phyloP scores from a whole-genome alignment of 2,888 invertebrate genomes.

The Carterocephalus palaemon region DNA sequence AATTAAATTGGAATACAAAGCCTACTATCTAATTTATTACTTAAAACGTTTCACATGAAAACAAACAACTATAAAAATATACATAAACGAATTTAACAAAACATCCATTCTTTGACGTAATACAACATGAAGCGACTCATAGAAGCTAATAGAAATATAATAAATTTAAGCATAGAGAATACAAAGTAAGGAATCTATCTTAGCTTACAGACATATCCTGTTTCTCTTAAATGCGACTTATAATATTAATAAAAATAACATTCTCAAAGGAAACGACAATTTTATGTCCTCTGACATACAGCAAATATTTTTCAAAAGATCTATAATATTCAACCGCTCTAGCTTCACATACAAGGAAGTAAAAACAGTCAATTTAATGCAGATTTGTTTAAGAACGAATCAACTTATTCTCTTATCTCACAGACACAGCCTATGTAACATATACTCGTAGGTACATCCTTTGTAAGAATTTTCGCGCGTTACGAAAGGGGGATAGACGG shows the following conservation, averaged over 20 bases:
- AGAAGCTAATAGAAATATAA: too few species aligned
- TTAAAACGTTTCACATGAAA: conserved; percentile 44
- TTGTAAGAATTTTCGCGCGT: too few species aligned
- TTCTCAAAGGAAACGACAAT: conserved; percentile 4
- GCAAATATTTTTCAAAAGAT: conserved; percentile 4
- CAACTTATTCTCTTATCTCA: conserved; percentile 26
- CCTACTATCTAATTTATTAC: conserved; percentile 54
- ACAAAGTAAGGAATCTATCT: not conserved
- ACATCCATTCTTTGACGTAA: conserved; percentile 33
- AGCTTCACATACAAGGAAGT: conserved; percentile 1
- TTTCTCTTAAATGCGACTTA: conserved; percentile 20
- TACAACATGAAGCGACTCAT: not conserved
- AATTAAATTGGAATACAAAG: conserved; percentile 51
- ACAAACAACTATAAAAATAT: conserved; percentile 66
- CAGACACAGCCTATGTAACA: conserved; percentile 31
- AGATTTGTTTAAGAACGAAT: conserved; percentile 23
- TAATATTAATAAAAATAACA: conserved; percentile 10
- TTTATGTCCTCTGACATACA: not conserved
- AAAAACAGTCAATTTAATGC: conserved; percentile 12
- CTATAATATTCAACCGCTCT: conserved; percentile 1
- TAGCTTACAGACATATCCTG: conserved; percentile 9
- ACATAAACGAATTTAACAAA: conserved; percentile 48
- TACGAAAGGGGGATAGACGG: too few species aligned
- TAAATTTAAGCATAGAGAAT: not conserved
- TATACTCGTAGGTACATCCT: too few species aligned